Evolutionary conservation across 1,140 invertebrate species (phyloP).

Genomic region (Microvelia longipes): DNA sequence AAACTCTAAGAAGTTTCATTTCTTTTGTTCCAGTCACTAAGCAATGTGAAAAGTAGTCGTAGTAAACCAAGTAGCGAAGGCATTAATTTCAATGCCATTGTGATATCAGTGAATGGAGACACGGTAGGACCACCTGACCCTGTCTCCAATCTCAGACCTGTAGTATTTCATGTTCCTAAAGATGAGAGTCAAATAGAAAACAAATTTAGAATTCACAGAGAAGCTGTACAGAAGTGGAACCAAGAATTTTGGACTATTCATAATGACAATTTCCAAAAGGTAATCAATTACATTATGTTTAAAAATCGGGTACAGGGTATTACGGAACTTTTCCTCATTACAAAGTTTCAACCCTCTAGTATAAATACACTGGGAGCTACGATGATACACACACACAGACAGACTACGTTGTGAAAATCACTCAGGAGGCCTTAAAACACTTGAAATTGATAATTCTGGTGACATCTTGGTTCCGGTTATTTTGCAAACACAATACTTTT

Average conservation of each 20-base stretch:
- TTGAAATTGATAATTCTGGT: no score
- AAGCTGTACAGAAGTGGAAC: slow-evolving; percentile 61
- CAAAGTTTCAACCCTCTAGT: not conserved
- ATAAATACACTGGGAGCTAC: no score
- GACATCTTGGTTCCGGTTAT: no score
- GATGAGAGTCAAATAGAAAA: slow-evolving; percentile 50
- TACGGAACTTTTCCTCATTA: no score
- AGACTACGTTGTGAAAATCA: no score
- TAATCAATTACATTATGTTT: slow-evolving; percentile 22
- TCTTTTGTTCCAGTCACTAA: not conserved
- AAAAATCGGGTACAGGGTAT: not conserved
- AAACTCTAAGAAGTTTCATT: not conserved
- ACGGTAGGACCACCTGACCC: slow-evolving; percentile 62
- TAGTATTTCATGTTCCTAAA: slow-evolving; percentile 42
- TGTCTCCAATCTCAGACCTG: slow-evolving; percentile 55
- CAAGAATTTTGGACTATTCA: slow-evolving; percentile 63
- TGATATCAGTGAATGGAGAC: slow-evolving; percentile 19
- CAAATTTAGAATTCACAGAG: slow-evolving; percentile 42
- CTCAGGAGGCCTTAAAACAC: no score
- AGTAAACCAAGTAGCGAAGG: not conserved
- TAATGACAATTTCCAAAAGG: slow-evolving; percentile 49
- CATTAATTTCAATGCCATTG: not conserved
- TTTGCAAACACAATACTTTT: no score
- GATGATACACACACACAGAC: no score
- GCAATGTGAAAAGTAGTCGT: not conserved